A percentile compares a stretch with the other conserved stretches of the same genome.
phyloP scores from a whole-genome alignment of 2,888 invertebrate species.

The Tachina grossa region DNA sequence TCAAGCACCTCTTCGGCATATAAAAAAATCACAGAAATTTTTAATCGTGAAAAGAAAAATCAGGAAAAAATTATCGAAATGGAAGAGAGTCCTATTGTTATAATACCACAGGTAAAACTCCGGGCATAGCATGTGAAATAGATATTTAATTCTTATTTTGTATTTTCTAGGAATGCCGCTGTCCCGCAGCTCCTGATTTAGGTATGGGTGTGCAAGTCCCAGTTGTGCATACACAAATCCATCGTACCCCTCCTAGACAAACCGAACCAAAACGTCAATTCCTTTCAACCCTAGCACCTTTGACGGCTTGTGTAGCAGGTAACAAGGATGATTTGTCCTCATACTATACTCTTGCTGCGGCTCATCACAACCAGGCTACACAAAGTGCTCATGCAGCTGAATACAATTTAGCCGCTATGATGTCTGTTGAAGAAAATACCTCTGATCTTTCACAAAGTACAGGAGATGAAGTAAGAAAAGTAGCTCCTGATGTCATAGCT shows the following conservation, averaged over 20 bases:
- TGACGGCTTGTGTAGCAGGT: slow-evolving; percentile 90
- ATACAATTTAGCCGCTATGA: slow-evolving; percentile 86
- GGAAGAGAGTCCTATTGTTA: slow-evolving; percentile 83
- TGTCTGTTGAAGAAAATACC: slow-evolving; percentile 64
- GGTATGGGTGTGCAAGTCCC: slow-evolving; percentile 84
- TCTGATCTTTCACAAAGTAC: slow-evolving; percentile 61
- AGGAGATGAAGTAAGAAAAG: slow-evolving; percentile 84
- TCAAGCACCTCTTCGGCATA: slow-evolving; percentile 86
- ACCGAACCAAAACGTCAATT: slow-evolving; percentile 90
- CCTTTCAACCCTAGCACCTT: slow-evolving; percentile 89
- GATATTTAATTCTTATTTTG: not conserved
- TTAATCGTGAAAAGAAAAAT: slow-evolving; percentile 81
- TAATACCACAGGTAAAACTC: slow-evolving; percentile 81
- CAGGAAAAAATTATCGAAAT: slow-evolving; percentile 83
- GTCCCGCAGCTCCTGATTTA: slow-evolving; percentile 84
- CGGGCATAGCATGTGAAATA: not conserved
- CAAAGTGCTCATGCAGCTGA: slow-evolving; percentile 86
- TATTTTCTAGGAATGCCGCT: slow-evolving; percentile 81
- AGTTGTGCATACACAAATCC: slow-evolving; percentile 82
- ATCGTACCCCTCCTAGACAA: slow-evolving; percentile 83
- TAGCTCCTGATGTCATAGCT: slow-evolving; percentile 91
- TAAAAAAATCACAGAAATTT: slow-evolving; percentile 84
- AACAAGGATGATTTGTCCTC: slow-evolving; percentile 85
- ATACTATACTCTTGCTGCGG: slow-evolving; percentile 85
- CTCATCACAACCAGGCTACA: slow-evolving; percentile 81